Evolutionary conservation across 2,888 invertebrate species (phyloP).

Genomic region (Troilus luridus): DNA sequence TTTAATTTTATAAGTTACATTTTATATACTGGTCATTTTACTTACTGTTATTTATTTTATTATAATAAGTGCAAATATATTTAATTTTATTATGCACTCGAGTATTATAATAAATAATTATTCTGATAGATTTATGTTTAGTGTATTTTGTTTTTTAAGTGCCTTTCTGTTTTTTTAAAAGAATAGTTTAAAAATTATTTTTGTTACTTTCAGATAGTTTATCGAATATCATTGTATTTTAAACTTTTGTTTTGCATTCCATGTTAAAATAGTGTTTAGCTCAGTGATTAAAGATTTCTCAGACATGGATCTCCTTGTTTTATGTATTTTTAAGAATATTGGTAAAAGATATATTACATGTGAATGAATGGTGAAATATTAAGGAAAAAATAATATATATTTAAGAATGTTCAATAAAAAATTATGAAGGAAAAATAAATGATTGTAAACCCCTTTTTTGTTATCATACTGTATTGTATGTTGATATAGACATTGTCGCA

Average conservation of each 20-base stretch:
- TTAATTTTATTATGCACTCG: conserved; percentile 41
- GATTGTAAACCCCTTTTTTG: not conserved
- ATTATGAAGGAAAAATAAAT: not conserved
- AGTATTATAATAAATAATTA: conserved; percentile 55
- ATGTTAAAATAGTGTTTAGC: conserved; percentile 17
- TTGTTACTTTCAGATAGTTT: conserved; percentile 53
- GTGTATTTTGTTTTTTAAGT: conserved; percentile 43
- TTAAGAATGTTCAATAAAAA: not conserved
- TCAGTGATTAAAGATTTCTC: conserved; percentile 32
- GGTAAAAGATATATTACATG: not conserved
- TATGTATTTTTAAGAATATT: conserved; percentile 33
- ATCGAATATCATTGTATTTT: conserved; percentile 41
- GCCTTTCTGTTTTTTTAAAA: conserved; percentile 47
- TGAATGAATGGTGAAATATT: conserved; percentile 2
- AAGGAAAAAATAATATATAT: not conserved
- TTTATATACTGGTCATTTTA: conserved; percentile 58
- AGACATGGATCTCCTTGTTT: conserved; percentile 40
- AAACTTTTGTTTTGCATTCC: not conserved
- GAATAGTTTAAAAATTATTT: conserved; percentile 54
- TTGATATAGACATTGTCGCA: not conserved
- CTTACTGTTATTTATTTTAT: conserved; percentile 57
- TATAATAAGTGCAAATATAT: conserved; percentile 43
- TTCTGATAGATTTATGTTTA: conserved; percentile 46
- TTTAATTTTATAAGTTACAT: conserved; percentile 50
- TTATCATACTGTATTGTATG: not conserved